Evolutionary conservation across 2,113 vertebrate species (phyloP), one percentile per base, ranked within the genome.

Genomic region (Orycteropus afer): DNA sequence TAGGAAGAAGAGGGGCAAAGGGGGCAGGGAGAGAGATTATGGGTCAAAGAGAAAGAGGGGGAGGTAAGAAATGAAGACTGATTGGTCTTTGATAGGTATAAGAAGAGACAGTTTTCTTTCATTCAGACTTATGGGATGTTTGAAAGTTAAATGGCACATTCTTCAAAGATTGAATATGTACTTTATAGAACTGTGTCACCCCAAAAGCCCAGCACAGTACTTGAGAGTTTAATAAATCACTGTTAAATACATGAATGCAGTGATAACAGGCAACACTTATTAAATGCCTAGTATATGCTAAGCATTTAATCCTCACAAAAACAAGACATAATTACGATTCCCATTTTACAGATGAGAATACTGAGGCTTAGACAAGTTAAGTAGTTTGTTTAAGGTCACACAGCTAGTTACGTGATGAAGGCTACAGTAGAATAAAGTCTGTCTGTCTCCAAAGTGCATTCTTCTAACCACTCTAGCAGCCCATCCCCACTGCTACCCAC

Each of bases 261-360:
- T 10, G 89, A 59, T 5, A 57, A 37, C 47, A 86, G 59, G 10
- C 23, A 73, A 49, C 2, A 87, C 59, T n/a, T 79, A 83, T 34
- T 78, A 79, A 91, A 67, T 51, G 17, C 27, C 61, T 88, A 73
- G 65, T 59, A 63, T 34, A 5, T 42, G 7, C 47, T 55, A 92
- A 67, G 51, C 73, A 76, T 76, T 95, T 90, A 87, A 94, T 94
- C 47, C 37, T 82, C 27, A 84, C 53, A 86, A 86, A n/a, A 93
- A 82, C 25, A 57, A 63, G 27, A 91, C 37, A 37, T 22, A 67
- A 53, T 95, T 77, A 81, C 63, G 27, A 93, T 40, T 61, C 32
- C 42, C n/a, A 86, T 86, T 91, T 90, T 92, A 89, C 17, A 83
- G 53, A n/a, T n/a, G n/a, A n/a, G n/a, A n/a, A n/a, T n/a, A n/a